phyloP scores from a whole-genome alignment of 1,140 invertebrate species.

The Zeugodacus cucurbitae region DNA sequence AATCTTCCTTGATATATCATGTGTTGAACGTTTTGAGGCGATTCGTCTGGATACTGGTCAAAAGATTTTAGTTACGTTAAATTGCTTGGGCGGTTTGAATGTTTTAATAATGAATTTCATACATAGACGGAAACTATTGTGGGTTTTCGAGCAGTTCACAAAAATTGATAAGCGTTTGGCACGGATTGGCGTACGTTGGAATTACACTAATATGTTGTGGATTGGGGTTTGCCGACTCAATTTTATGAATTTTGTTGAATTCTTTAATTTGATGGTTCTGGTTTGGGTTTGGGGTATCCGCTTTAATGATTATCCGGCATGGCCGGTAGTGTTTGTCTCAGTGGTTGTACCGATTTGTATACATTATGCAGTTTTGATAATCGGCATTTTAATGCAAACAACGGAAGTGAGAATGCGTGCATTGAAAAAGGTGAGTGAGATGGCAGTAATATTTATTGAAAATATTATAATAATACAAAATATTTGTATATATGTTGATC shows the following conservation, averaged over 20 bases:
- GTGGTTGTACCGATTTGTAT: constrained; percentile 6
- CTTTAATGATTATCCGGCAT: constrained; percentile 37
- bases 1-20: constrained; percentile 53
- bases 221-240: constrained; percentile 15
- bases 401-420: neutral
- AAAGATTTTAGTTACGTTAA: constrained; percentile 55
- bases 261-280: neutral
- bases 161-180: constrained; percentile 54
- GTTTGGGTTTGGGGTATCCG: neutral
- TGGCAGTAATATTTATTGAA: no score
- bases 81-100: constrained; percentile 52
- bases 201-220: constrained; percentile 56
- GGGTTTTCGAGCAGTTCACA: constrained; percentile 51
- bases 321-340: neutral
- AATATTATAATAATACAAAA: no score
- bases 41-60: constrained; percentile 57
- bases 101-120: constrained; percentile 55
- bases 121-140: constrained; percentile 52
- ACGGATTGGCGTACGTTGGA: constrained; percentile 51
- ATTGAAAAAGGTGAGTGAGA: constrained; percentile 42
- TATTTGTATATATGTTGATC: no score
- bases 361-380: neutral
- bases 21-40: constrained; percentile 58
- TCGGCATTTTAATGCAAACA: constrained; percentile 2
- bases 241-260: neutral